A percentile compares a stretch with the other conserved stretches of the same genome.
Conservation (phyloP, 2,888 invertebrate genomes). For the Xestia ashworthii region DNA sequence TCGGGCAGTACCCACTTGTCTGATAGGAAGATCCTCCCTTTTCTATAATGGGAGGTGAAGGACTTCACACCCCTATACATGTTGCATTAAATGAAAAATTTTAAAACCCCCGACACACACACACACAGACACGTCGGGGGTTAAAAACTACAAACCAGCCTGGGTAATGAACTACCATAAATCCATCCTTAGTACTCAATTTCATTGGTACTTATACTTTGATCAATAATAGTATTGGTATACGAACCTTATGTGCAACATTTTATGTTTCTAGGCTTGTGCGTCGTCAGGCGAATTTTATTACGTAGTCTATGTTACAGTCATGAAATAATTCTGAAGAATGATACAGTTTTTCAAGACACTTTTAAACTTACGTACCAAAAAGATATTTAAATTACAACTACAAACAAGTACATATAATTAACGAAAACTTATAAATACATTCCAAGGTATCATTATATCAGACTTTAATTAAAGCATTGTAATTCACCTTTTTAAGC, state of each 20-base stretch:
- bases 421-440: background rate
- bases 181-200: background rate
- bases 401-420: background rate
- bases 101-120: too few species aligned
- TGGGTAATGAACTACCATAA: background rate
- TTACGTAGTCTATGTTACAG: background rate
- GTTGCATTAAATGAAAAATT: too few species aligned
- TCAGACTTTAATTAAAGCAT: constrained; percentile 32
- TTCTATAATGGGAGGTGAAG: too few species aligned
- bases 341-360: background rate
- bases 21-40: too few species aligned
- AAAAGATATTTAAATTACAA: constrained; percentile 4
- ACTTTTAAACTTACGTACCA: background rate
- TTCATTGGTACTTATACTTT: too few species aligned
- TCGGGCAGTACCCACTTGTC: too few species aligned
- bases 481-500: constrained; percentile 4
- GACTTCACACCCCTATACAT: too few species aligned
- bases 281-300: too few species aligned
- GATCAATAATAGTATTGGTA: too few species aligned
- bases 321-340: background rate
- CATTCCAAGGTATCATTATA: constrained; percentile 11
- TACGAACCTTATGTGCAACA: background rate
- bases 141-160: too few species aligned
- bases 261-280: background rate
- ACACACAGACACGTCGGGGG: too few species aligned